A percentile compares a stretch with the other conserved stretches of the same genome.
Evolutionary conservation across 2,113 vertebrate species (phyloP).

Genomic region (Plecturocebus donacophilus): DNA sequence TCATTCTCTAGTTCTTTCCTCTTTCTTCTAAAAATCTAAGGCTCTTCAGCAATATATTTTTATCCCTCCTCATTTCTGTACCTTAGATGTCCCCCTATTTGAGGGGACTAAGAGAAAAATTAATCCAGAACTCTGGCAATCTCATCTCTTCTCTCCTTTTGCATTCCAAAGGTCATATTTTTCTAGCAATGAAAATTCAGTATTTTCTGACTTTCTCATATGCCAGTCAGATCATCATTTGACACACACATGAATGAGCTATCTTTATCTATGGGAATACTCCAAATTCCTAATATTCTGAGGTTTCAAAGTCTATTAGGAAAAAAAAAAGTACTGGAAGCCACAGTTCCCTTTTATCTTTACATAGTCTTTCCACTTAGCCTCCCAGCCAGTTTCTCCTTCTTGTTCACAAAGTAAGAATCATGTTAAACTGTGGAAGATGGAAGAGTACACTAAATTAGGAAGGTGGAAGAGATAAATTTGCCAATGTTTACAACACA

Average conservation of each 20-base stretch:
- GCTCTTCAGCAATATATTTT: not conserved
- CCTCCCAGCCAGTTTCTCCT: not conserved
- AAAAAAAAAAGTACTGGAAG: not conserved
- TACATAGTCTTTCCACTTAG: not conserved
- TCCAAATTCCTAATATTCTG: not conserved
- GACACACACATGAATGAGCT: not conserved
- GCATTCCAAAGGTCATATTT: not conserved
- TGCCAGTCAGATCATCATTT: not conserved
- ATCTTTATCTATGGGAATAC: not conserved
- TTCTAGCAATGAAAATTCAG: not conserved
- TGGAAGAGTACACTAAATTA: not conserved
- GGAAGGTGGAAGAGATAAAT: not conserved
- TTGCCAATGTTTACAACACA: not conserved
- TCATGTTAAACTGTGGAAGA: not conserved
- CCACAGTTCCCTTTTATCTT: not conserved
- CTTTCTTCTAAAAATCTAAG: not conserved
- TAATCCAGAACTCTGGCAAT: not conserved
- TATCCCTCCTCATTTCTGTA: not conserved
- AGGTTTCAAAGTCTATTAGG: not conserved
- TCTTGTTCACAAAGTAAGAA: not conserved
- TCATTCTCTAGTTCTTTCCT: not conserved
- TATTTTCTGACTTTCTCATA: not conserved
- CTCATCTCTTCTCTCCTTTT: not conserved
- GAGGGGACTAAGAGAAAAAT: not conserved
- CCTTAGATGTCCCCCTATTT: not conserved